Base-by-base conservation (phyloP, 1,140 invertebrate genomes). In the Linepithema humile region DNA sequence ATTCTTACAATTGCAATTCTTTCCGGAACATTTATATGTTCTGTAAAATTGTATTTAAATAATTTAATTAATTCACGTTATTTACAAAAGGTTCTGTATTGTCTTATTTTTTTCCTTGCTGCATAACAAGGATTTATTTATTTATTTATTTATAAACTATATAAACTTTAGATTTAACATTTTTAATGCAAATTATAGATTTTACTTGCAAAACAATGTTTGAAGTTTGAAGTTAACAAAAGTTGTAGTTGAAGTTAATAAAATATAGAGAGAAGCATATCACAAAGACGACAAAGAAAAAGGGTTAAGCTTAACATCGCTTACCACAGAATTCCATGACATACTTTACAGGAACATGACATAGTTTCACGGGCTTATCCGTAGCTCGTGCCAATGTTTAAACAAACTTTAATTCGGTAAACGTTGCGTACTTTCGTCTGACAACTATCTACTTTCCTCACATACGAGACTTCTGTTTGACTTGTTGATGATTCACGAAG, bases 371-470 rank as follows among this genome's bases (percentile, higher is more conserved):
- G 17, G 23, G 72, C 50, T 62, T 50, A 59, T 69, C 45, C 23
- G 35, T 43, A n/a, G 20, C 10, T 43, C 77, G 20, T 10, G 26
- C 12, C 82, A 86, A 86, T 87, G 45, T 87, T 87, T 87, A 72
- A 72, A 29, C 38, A 4, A 72, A 83, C 69, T 86, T 73, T 77
- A 85, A 83, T 75, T 85, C n/a, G 60, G 75, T 64, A 67, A 85
- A 78, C 72, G 40, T 12, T n/a, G 40, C 7, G 17, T n/a, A 75
- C 40, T 73, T 70, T 35, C 23, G 17, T 17, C 20, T 20, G 12
- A 23, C 53, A 35, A 64, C 80, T 60, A 17, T 17, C 10, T 43
- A 50, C 73, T 53, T 70, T 77, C 15, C 35, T 12, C 5, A 64
- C 43, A 15, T 12, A 15, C 10, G 17, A 74, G 48, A 55, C 70